Evolutionary conservation across 2,888 invertebrate species (phyloP).

Genomic region (Abrostola triplasia): DNA sequence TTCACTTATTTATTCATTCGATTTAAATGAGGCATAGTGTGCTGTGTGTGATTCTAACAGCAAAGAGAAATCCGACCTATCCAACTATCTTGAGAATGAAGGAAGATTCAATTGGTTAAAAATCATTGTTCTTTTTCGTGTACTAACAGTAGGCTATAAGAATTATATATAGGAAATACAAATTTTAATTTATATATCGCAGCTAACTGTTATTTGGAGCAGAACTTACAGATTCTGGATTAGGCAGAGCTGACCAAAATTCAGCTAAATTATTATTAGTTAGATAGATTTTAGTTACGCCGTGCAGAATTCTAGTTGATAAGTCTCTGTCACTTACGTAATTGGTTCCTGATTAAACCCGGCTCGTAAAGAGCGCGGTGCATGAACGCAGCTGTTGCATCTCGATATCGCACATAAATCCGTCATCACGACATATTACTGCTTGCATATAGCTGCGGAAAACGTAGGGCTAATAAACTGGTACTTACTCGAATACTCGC

Average conservation of each 20-base stretch:
- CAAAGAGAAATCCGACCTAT: too few species aligned
- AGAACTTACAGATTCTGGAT: neutral
- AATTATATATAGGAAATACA: too few species aligned
- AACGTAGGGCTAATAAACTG: constrained; percentile 7
- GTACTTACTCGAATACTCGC: neutral
- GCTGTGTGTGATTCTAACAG: too few species aligned
- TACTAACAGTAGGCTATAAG: too few species aligned
- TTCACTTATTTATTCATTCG: too few species aligned
- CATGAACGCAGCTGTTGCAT: constrained; percentile 63
- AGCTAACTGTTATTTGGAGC: too few species aligned
- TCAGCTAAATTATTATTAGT: neutral
- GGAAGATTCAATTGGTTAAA: too few species aligned
- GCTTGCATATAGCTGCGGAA: constrained; percentile 12
- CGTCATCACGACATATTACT: constrained; percentile 46
- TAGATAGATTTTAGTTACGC: constrained; percentile 1
- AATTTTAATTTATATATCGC: too few species aligned
- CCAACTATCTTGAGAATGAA: too few species aligned
- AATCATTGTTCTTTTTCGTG: too few species aligned
- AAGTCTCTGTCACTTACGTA: constrained; percentile 42
- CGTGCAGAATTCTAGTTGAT: constrained; percentile 11
- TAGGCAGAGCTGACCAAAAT: neutral
- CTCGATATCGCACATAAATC: constrained; percentile 64
- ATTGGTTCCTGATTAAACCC: constrained; percentile 65
- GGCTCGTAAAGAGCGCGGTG: constrained; percentile 62
- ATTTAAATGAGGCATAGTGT: too few species aligned